phyloP scores from a whole-genome alignment of 1,140 invertebrate species.

The Platorchestia sp. region DNA sequence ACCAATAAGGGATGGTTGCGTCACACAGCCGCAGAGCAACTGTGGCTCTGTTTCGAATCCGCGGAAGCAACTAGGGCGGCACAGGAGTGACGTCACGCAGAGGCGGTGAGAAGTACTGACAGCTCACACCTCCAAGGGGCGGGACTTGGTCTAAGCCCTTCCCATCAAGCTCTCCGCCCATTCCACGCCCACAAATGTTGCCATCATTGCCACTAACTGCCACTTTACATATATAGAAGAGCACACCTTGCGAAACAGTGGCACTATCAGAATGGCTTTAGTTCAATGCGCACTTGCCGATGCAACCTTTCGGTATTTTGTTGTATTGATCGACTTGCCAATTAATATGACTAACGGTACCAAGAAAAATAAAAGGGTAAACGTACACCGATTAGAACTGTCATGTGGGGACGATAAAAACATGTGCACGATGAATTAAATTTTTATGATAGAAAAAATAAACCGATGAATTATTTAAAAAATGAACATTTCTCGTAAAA shows the following conservation, averaged over 20 bases:
- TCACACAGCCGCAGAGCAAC: slow-evolving; percentile 67
- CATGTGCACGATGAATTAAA: background rate
- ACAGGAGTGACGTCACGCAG: slow-evolving; percentile 18
- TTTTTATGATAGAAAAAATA: background rate
- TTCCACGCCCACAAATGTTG: slow-evolving; percentile 52
- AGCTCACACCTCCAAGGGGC: background rate
- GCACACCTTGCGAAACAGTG: slow-evolving; percentile 38
- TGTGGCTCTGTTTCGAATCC: slow-evolving; percentile 66
- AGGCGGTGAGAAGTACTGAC: background rate
- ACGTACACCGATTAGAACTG: background rate
- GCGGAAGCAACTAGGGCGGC: slow-evolving; percentile 67
- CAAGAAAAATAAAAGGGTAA: background rate
- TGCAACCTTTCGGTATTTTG: background rate
- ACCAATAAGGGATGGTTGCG: slow-evolving; percentile 69
- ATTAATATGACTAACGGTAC: background rate
- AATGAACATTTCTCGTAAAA: background rate
- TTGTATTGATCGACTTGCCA: background rate
- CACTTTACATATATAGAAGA: slow-evolving; percentile 52
- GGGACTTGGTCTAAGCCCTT: background rate
- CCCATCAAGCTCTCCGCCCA: slow-evolving; percentile 29
- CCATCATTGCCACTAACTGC: slow-evolving; percentile 55
- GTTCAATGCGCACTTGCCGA: slow-evolving; percentile 1
- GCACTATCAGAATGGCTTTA: slow-evolving; percentile 10
- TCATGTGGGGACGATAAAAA: background rate
- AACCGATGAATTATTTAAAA: background rate